These are phyloP conservation scores for Sebastes trivittatus DNA, from an alignment of 2,797 vertebrate species.

Conservation along the genomic window DNA sequence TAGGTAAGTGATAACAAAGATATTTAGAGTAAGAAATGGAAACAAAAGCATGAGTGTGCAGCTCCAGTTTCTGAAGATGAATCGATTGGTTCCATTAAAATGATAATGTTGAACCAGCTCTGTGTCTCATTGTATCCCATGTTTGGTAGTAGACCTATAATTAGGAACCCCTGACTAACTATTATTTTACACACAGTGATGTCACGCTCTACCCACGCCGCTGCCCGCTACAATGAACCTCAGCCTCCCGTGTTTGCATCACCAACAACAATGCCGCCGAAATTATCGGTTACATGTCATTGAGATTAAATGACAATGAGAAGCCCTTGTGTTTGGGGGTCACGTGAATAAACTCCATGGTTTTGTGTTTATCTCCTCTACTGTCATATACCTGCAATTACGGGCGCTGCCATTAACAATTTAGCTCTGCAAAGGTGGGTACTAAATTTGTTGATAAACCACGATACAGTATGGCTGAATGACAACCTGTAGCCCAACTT, in stretches of 20 bases:
- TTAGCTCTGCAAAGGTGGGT: not conserved
- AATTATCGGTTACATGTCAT: not conserved
- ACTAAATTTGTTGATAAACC: not conserved
- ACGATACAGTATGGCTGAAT: constrained; percentile 2
- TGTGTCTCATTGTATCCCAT: not conserved
- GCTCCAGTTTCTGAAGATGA: not conserved
- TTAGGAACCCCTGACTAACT: not conserved
- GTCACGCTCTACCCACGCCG: too few species aligned
- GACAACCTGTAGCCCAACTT: constrained; percentile 20
- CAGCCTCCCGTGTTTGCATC: too few species aligned
- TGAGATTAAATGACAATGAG: not conserved
- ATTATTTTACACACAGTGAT: too few species aligned
- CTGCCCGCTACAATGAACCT: too few species aligned
- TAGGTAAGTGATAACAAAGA: not conserved
- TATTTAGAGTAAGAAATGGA: not conserved
- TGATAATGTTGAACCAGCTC: not conserved
- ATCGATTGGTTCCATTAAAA: not conserved
- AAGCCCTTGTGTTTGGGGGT: not conserved
- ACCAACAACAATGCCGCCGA: not conserved
- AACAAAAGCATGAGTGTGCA: not conserved
- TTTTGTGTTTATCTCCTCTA: not conserved
- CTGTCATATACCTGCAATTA: not conserved
- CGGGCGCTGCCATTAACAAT: not conserved
- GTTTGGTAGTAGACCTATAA: not conserved
- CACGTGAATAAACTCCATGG: not conserved